phyloP scores from a whole-genome alignment of 2,888 invertebrate genomes.

The Magallana nippona region DNA sequence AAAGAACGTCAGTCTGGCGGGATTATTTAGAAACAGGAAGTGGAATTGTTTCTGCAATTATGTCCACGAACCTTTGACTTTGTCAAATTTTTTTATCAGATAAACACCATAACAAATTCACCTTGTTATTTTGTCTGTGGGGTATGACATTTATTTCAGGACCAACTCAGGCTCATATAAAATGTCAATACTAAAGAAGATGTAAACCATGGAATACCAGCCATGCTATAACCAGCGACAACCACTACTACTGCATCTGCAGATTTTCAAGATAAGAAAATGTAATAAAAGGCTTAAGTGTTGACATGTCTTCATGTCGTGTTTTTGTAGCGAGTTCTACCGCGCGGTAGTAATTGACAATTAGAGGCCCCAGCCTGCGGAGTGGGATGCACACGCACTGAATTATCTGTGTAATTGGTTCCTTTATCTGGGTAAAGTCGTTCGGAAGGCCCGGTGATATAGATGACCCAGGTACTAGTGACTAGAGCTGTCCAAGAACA shows the following conservation, averaged over 20 bases:
- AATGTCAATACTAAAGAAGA: slow-evolving; percentile 1
- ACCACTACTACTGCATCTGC: slow-evolving; percentile 28
- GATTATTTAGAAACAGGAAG: background rate
- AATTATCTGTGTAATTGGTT: slow-evolving; percentile 41
- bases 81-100: too few relatives aligned
- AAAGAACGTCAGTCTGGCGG: background rate
- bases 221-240: background rate
- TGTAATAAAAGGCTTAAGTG: slow-evolving; percentile 29
- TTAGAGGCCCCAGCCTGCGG: background rate
- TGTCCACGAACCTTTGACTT: too few relatives aligned
- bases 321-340: slow-evolving; percentile 10
- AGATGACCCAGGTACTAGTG: background rate
- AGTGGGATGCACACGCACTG: slow-evolving; percentile 24
- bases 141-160: too few relatives aligned
- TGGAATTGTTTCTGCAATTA: background rate
- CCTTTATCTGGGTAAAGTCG: slow-evolving; percentile 21
- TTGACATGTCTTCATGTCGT: slow-evolving; percentile 9
- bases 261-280: slow-evolving; percentile 32
- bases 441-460: background rate
- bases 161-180: too few relatives aligned
- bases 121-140: too few relatives aligned
- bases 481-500: too few relatives aligned
- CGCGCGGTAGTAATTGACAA: slow-evolving; percentile 25
- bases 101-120: too few relatives aligned
- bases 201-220: background rate